Evolutionary conservation across 2,113 vertebrate species (phyloP).

Genomic region (Dunckerocampus dactyliophorus): DNA sequence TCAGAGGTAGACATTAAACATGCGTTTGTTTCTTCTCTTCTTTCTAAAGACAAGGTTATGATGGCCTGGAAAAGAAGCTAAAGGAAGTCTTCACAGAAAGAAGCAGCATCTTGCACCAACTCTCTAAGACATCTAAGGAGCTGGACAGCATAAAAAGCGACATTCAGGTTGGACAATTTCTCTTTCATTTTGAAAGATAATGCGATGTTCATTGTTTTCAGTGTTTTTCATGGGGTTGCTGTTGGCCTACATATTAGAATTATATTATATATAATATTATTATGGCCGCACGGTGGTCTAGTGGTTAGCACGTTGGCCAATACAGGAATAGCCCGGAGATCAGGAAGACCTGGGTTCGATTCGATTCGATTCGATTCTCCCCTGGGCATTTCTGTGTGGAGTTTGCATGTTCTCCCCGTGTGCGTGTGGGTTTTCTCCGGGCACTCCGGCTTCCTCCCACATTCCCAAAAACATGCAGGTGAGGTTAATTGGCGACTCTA

Average conservation of each 20-base stretch:
- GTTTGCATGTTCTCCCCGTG: too few species aligned
- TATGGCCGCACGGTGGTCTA: too few species aligned
- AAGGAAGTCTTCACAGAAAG: constrained; percentile 92
- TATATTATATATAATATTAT: too few species aligned
- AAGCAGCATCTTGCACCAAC: constrained; percentile 85
- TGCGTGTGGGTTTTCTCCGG: too few species aligned
- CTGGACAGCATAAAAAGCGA: constrained; percentile 91
- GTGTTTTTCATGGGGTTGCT: background rate
- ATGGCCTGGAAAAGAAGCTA: constrained; percentile 88
- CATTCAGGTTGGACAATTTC: constrained; percentile 79
- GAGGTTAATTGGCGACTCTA: too few species aligned
- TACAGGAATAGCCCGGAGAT: too few species aligned
- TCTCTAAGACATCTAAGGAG: constrained; percentile 91
- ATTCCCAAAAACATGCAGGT: too few species aligned
- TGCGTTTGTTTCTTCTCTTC: constrained; percentile 42
- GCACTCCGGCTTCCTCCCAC: too few species aligned
- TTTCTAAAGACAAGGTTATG: constrained; percentile 85
- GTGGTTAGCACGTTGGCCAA: too few species aligned
- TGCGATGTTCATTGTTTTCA: constrained; percentile 3
- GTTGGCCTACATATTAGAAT: background rate
- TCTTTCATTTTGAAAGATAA: constrained; percentile 27
- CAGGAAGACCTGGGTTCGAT: too few species aligned
- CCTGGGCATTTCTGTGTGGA: too few species aligned
- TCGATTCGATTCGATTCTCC: too few species aligned
- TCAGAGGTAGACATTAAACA: constrained; percentile 31